These are phyloP conservation scores for Girardia tigrina DNA, from an alignment of 2,888 invertebrate species.

Conservation along the genomic window DNA sequence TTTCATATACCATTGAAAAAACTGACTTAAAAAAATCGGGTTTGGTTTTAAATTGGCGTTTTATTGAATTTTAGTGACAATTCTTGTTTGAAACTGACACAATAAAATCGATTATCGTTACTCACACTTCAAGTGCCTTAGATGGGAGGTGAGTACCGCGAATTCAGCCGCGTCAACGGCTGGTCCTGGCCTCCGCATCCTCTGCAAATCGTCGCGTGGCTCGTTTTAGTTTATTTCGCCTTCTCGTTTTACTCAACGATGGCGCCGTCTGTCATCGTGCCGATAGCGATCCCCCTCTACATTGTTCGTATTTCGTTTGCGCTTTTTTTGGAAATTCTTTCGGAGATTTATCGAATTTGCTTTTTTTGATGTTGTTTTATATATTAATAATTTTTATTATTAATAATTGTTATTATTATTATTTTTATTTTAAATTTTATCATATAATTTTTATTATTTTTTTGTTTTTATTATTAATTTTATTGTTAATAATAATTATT, in stretches of 20 bases:
- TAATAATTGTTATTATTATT: neutral
- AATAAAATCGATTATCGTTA: too few relatives aligned
- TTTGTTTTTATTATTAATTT: too few relatives aligned
- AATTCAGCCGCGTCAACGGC: slow-evolving; percentile 45
- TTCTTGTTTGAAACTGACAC: neutral
- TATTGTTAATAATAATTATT: too few relatives aligned
- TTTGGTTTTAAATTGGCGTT: neutral
- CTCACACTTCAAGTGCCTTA: slow-evolving; percentile 23
- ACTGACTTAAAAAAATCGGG: neutral
- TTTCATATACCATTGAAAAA: neutral
- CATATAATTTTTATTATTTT: neutral
- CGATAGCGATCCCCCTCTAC: neutral
- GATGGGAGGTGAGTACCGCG: slow-evolving; percentile 34
- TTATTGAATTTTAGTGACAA: neutral
- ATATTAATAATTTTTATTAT: neutral
- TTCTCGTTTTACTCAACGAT: slow-evolving; percentile 42
- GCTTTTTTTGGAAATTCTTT: neutral
- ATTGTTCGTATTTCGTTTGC: slow-evolving; percentile 31
- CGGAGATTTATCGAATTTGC: neutral
- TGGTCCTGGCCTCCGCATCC: slow-evolving; percentile 48
- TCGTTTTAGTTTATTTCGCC: slow-evolving; percentile 42
- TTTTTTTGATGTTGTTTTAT: neutral
- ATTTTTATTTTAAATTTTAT: neutral
- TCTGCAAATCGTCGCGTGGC: slow-evolving; percentile 48
- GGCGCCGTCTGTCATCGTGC: slow-evolving; percentile 3